Base-by-base conservation (phyloP, 2,113 vertebrate species). In the Strix aluco region DNA sequence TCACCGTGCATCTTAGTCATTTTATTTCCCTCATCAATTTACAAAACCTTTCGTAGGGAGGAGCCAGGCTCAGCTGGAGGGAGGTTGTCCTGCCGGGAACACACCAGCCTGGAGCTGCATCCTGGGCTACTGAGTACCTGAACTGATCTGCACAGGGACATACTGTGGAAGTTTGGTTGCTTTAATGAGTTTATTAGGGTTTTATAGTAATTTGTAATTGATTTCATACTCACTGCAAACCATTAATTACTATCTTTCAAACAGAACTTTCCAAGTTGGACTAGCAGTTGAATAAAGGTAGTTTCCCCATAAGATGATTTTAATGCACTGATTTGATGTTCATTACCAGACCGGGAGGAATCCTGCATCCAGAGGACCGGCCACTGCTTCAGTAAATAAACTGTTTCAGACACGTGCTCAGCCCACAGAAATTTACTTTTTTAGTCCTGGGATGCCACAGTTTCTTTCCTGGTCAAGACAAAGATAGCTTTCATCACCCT, bases 341-440 rank as follows among this genome's bases (percentile, higher is more conserved):
- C 16, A 7, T 32, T 34, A 32, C 82, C 61, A 66, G 67, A 95
- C 75, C 2, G 0, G n/a, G 63, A 92, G 27, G 67, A 93, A 92
- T 70, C 22, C 67, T 65, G 63, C 0, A 0, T 47, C 38, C 86
- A 74, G 29, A 42, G 47, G 55, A 46, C 51, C 74, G 38, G 91
- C 42, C 27, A 26, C 47, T 57, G 44, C 81, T 94, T 84, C 86
- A 89, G 49, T 78, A 94, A 95, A 95, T 52, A 93, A 90, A 81
- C 54, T 52, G 61, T 74, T 67, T 78, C 79, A 88, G 91, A 92
- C 90, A 57, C 79, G 73, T 34, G 81, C 86, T 95, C 92, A 91
- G 81, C 72, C 83, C 73, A 84, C 40, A 92, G 81, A 96, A 81
- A 92, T 93, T 87, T 61, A 89, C 70, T 84, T 93, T 94, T 95